Percentiles rank a stretch among this genome's conserved stretches.
Conservation (phyloP, 2,888 invertebrate species). For the Amphipoea oculea region DNA sequence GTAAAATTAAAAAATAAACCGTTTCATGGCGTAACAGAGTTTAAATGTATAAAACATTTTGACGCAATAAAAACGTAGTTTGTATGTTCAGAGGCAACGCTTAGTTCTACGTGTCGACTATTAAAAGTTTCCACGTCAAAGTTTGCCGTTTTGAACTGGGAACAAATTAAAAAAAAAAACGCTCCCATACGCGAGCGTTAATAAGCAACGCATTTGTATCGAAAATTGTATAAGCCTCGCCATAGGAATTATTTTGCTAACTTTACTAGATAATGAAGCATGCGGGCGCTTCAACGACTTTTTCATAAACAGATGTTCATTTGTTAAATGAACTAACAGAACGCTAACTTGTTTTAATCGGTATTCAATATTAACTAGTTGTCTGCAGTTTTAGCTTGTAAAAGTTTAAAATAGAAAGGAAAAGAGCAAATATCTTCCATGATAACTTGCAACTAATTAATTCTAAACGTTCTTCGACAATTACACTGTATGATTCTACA, state of each 20-base stretch:
- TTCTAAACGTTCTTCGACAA: not conserved
- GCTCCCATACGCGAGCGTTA: slow-evolving; percentile 64
- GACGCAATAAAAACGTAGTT: slow-evolving; percentile 69
- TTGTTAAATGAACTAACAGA: slow-evolving; percentile 16
- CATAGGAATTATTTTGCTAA: slow-evolving; percentile 65
- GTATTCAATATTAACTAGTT: slow-evolving; percentile 19
- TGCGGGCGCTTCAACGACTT: slow-evolving; percentile 47
- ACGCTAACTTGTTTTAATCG: slow-evolving; percentile 19
- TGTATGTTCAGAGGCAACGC: slow-evolving; percentile 71
- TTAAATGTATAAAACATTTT: slow-evolving; percentile 70
- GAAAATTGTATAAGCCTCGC: slow-evolving; percentile 70
- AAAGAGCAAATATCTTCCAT: not conserved
- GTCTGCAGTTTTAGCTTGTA: slow-evolving; percentile 3
- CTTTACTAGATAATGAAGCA: slow-evolving; percentile 68
- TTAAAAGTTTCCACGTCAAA: slow-evolving; percentile 78
- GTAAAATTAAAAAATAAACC: slow-evolving; percentile 35
- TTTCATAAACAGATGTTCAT: slow-evolving; percentile 27
- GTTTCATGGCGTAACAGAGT: slow-evolving; percentile 52
- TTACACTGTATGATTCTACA: not conserved
- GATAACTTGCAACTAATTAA: not conserved
- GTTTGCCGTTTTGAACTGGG: slow-evolving; percentile 75
- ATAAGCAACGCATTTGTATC: slow-evolving; percentile 70
- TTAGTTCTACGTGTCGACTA: slow-evolving; percentile 77
- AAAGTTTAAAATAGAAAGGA: slow-evolving; percentile 23
- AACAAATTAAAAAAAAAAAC: slow-evolving; percentile 75